Conservation (phyloP, 2,888 invertebrate genomes). For the Elmis aenea region DNA sequence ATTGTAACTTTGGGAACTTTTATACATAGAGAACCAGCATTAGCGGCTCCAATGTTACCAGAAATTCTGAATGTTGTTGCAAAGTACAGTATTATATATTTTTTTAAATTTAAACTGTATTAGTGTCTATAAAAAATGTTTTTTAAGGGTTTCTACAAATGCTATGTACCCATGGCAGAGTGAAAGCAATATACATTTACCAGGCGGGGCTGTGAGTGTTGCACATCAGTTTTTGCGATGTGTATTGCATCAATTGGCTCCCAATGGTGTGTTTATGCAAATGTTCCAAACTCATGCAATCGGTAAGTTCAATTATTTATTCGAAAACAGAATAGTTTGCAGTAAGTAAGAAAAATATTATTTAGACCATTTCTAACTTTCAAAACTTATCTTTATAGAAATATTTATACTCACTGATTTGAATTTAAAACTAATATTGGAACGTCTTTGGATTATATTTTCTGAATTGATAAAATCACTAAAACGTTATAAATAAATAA, state of each 20-base stretch:
- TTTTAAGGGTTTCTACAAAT: slow-evolving; percentile 64
- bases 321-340: too few relatives aligned
- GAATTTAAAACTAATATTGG: too few relatives aligned
- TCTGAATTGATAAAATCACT: too few relatives aligned
- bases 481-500: not conserved
- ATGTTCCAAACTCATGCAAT: slow-evolving; percentile 87
- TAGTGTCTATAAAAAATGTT: slow-evolving; percentile 6
- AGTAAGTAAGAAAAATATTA: too few relatives aligned
- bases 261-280: slow-evolving; percentile 94
- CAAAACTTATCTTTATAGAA: too few relatives aligned
- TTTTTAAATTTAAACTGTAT: not conserved
- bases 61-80: slow-evolving; percentile 85
- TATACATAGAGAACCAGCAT: slow-evolving; percentile 90
- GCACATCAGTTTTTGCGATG: slow-evolving; percentile 96
- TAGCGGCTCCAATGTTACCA: slow-evolving; percentile 91
- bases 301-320: slow-evolving; percentile 49
- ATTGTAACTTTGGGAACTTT: slow-evolving; percentile 93
- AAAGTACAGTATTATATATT: slow-evolving; percentile 55
- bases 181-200: slow-evolving; percentile 81
- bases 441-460: too few relatives aligned
- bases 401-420: slow-evolving; percentile 1
- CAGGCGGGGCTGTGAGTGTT: slow-evolving; percentile 92
- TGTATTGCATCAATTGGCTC: slow-evolving; percentile 92
- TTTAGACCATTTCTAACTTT: too few relatives aligned
- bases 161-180: slow-evolving; percentile 86